Conservation (phyloP, 2,113 vertebrate genomes). For the Grammomys surdaster region DNA sequence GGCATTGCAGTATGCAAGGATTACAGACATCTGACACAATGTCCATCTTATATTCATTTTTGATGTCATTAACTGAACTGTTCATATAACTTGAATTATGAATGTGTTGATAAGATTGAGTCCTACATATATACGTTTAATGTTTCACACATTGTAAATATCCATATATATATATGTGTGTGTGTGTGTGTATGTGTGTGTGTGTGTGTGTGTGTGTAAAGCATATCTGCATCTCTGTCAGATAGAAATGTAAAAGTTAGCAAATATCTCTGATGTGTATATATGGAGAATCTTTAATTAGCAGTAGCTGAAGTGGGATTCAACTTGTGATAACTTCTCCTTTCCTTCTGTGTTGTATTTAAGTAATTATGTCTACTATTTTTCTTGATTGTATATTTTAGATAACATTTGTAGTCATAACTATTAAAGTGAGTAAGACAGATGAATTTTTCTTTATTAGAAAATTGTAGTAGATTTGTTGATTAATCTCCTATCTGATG, state of each 20-base stretch:
- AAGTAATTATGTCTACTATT: not conserved
- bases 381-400: not conserved
- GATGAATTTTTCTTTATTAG: not conserved
- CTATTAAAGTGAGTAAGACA: not conserved
- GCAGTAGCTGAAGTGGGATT: not conserved
- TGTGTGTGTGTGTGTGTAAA: not conserved
- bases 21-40: not conserved
- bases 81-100: not conserved
- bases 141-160: not conserved
- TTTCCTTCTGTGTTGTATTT: not conserved
- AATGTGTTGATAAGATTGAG: not conserved
- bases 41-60: not conserved
- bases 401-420: not conserved
- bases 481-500: not conserved
- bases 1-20: accelerated
- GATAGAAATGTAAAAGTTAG: not conserved
- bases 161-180: not conserved
- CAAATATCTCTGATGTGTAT: not conserved
- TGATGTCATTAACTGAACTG: not conserved
- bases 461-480: not conserved
- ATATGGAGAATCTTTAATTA: not conserved
- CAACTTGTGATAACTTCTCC: too few species aligned
- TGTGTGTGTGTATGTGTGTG: too few species aligned
- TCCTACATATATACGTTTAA: not conserved
- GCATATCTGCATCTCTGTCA: not conserved